phyloP scores from a whole-genome alignment of 2,888 invertebrate species.

The Drosophila austrosaltans region DNA sequence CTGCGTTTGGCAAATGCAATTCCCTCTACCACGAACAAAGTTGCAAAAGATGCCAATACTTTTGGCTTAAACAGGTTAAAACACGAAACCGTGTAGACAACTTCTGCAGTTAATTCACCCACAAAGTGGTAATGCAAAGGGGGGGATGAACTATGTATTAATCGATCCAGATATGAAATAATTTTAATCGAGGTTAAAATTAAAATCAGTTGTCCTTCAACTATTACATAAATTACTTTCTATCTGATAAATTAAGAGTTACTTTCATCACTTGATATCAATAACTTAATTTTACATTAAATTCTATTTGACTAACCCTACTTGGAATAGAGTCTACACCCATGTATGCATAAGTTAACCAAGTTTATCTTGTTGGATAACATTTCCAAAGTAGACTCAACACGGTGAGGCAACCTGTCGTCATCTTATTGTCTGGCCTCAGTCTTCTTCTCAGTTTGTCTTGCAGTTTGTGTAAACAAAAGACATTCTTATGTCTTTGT shows the following conservation, averaged over 20 bases:
- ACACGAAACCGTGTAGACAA: not conserved
- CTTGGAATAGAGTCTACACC: not conserved
- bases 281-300: no score
- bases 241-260: no score
- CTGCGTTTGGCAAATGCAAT: slow-evolving; percentile 20
- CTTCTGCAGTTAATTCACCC: not conserved
- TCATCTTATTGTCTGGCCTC: slow-evolving; percentile 26
- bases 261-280: no score
- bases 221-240: no score
- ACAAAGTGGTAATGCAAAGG: not conserved
- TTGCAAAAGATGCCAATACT: slow-evolving; percentile 21
- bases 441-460: slow-evolving; percentile 11
- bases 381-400: not conserved
- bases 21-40: slow-evolving; percentile 15
- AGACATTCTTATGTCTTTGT: slow-evolving; percentile 19
- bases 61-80: slow-evolving; percentile 28
- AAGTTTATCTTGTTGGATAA: not conserved
- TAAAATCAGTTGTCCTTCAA: no score
- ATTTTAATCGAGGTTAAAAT: not conserved
- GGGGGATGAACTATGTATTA: not conserved
- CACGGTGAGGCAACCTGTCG: slow-evolving; percentile 12
- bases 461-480: slow-evolving; percentile 29
- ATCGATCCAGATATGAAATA: not conserved
- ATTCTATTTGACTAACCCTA: not conserved
- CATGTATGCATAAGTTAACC: not conserved